Conservation (phyloP, 1,140 invertebrate genomes). For the Globodera ellingtonae region DNA sequence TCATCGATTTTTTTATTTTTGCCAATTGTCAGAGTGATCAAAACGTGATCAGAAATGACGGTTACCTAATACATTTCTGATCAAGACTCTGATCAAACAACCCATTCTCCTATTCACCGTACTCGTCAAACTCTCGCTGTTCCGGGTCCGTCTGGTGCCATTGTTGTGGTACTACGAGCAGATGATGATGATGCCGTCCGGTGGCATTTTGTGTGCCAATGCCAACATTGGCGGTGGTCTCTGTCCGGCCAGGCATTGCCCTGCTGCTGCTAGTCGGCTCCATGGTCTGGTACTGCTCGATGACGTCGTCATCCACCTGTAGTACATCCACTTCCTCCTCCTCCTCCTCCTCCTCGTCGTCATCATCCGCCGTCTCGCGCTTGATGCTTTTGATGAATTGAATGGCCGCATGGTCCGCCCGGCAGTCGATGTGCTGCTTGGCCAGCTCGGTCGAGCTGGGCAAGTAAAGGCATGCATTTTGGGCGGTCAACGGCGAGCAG, state of each 20-base stretch:
- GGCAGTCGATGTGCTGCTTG: background rate
- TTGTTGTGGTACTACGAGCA: background rate
- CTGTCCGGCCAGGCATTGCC: no score
- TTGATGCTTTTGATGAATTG: slow-evolving; percentile 31
- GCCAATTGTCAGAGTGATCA: background rate
- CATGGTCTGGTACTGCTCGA: background rate
- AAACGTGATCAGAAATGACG: no score
- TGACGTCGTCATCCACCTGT: no score
- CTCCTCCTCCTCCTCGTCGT: slow-evolving; percentile 3
- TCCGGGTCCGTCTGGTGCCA: background rate
- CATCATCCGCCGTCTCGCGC: slow-evolving; percentile 1
- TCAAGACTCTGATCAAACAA: no score
- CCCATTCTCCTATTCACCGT: background rate
- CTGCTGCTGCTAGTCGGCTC: background rate
- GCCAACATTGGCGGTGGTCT: background rate
- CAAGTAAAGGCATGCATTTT: background rate
- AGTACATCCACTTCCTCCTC: slow-evolving; percentile 1
- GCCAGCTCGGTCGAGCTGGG: slow-evolving; percentile 14
- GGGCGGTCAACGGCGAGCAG: background rate
- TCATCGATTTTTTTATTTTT: no score
- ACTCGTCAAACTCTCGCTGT: background rate
- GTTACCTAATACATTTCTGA: no score
- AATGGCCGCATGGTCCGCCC: slow-evolving; percentile 9
- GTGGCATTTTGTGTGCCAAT: background rate
- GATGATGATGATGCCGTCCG: background rate